A percentile compares a stretch with the other conserved stretches of the same genome.
These are phyloP conservation scores for Rhyacophila evoluta DNA, from an alignment of 2,888 invertebrate species.

Conservation along the genomic window DNA sequence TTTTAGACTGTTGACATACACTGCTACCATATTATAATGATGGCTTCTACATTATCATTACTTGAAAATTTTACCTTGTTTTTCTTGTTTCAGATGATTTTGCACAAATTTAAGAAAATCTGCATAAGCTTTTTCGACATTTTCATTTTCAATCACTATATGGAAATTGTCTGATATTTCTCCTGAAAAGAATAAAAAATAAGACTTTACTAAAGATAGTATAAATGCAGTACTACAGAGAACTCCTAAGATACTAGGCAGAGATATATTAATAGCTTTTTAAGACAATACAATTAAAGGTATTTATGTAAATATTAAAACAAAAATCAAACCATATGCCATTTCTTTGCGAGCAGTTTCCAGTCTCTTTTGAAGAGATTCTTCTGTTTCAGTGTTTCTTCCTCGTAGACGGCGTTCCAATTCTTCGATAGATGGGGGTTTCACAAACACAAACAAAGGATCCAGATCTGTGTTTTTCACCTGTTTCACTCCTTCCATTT, in stretches of 20 bases:
- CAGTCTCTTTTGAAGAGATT: slow-evolving; percentile 83
- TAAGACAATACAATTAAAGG: too few species aligned
- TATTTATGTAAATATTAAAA: slow-evolving; percentile 9
- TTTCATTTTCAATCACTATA: slow-evolving; percentile 83
- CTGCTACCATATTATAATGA: too few species aligned
- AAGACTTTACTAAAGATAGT: too few species aligned
- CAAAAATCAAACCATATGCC: slow-evolving; percentile 77
- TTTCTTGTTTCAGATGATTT: slow-evolving; percentile 72
- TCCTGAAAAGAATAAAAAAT: slow-evolving; percentile 64
- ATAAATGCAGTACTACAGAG: too few species aligned
- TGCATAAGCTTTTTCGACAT: slow-evolving; percentile 82
- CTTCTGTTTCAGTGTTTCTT: slow-evolving; percentile 93
- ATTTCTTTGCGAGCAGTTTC: slow-evolving; percentile 84
- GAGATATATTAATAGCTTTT: too few species aligned
- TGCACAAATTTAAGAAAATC: slow-evolving; percentile 78
- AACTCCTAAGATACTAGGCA: too few species aligned
- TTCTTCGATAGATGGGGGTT: slow-evolving; percentile 88
- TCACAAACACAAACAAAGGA: slow-evolving; percentile 89
- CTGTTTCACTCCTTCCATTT: slow-evolving; percentile 93
- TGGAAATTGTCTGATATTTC: slow-evolving; percentile 84
- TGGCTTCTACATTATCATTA: background rate
- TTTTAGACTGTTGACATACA: too few species aligned
- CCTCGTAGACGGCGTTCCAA: slow-evolving; percentile 79
- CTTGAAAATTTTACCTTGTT: slow-evolving; percentile 62
- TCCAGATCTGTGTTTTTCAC: slow-evolving; percentile 85